Conservation (phyloP, 2,888 invertebrate genomes). For the Cryptocephalus primarius region DNA sequence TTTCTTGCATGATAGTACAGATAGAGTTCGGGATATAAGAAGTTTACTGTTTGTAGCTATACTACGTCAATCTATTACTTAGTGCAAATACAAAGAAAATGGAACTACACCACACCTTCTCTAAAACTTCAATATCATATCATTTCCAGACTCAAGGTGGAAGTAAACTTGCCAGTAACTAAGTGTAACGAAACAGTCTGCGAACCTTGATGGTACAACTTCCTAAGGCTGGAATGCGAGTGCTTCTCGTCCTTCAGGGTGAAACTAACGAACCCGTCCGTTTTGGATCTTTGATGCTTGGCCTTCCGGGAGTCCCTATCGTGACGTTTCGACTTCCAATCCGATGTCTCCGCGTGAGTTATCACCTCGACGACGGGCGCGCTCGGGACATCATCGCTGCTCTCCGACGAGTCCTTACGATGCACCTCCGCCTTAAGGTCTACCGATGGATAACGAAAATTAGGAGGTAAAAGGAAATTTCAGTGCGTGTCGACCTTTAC, state of each 20-base stretch:
- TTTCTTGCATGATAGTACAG: too few species aligned
- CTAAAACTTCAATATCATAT: too few species aligned
- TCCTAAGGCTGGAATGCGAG: conserved; percentile 31
- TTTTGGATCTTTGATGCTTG: conserved; percentile 24
- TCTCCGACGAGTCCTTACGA: conserved; percentile 82
- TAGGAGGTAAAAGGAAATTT: background rate
- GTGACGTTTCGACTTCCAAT: conserved; percentile 7
- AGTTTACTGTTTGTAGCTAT: too few species aligned
- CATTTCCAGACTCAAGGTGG: too few species aligned
- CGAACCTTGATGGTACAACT: conserved; percentile 40
- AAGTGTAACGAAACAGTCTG: background rate
- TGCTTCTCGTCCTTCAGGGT: conserved; percentile 36
- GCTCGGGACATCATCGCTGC: conserved; percentile 56
- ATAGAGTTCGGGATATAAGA: too few species aligned
- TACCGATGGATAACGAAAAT: conserved; percentile 30
- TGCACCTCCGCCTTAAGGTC: conserved; percentile 91
- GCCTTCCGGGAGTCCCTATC: conserved; percentile 2
- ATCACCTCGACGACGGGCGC: conserved; percentile 42
- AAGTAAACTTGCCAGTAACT: background rate
- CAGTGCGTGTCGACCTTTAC: conserved; percentile 17
- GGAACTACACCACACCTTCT: too few species aligned
- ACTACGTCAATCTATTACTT: too few species aligned
- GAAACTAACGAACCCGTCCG: conserved; percentile 31
- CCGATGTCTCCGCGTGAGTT: conserved; percentile 12
- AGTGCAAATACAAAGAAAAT: too few species aligned